Conservation (phyloP, 2,888 invertebrate genomes). For the Ypsolopha sequella region DNA sequence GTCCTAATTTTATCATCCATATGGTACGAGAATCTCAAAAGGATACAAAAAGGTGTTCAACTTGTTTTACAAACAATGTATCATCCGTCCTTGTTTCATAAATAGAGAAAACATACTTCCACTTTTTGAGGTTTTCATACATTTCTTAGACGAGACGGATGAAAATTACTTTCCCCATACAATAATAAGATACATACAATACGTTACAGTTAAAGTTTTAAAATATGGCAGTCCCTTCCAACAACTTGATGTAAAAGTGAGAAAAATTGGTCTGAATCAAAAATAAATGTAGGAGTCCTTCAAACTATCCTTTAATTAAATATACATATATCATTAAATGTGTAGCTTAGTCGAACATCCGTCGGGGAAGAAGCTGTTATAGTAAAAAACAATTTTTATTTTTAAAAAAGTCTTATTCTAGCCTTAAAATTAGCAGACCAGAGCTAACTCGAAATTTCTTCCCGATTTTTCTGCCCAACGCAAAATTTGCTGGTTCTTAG, state of each 20-base stretch:
- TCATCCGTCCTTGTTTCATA: not conserved
- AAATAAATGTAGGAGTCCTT: conserved; percentile 36
- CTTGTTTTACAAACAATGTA: not conserved
- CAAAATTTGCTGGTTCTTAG: not conserved
- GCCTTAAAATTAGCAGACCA: conserved; percentile 52
- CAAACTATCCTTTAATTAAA: conserved; percentile 34
- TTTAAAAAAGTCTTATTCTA: conserved; percentile 57
- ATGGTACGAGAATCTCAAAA: not conserved
- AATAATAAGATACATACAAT: conserved; percentile 13
- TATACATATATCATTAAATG: conserved; percentile 36
- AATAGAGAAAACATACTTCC: not conserved
- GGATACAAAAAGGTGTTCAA: not conserved
- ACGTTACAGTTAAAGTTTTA: conserved; percentile 38
- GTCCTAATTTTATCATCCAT: not conserved
- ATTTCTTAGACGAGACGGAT: not conserved
- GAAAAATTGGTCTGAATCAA: conserved; percentile 64
- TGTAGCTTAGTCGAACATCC: conserved; percentile 34
- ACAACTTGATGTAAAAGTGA: conserved; percentile 56
- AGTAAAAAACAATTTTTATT: conserved; percentile 55
- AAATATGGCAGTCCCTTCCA: conserved; percentile 64
- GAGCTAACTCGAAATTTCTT: conserved; percentile 26
- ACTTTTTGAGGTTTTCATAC: not conserved
- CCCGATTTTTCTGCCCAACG: conserved; percentile 29
- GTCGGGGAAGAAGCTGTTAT: conserved; percentile 60
- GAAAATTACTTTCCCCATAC: conserved; percentile 5